Percentiles rank a stretch among this genome's conserved stretches.
Evolutionary conservation across 2,888 invertebrate species (phyloP).

Genomic region (Phortica magna): DNA sequence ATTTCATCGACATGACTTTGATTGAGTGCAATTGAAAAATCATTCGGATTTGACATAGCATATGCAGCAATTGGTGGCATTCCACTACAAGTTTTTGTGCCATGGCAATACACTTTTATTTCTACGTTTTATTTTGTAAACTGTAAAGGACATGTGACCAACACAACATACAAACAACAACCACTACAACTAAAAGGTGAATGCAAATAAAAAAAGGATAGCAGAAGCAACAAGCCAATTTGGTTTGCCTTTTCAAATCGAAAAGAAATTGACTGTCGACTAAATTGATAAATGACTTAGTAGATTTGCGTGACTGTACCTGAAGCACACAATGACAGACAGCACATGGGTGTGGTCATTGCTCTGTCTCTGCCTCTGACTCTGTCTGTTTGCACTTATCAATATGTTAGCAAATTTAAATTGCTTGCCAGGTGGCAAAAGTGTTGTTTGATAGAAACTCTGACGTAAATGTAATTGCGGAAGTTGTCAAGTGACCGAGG

Average conservation of each 20-base stretch:
- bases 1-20: constrained; percentile 55
- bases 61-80: constrained; percentile 60
- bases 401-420: constrained; percentile 17
- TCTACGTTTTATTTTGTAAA: constrained; percentile 54
- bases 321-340: not conserved
- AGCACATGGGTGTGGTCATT: no score
- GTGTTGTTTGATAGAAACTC: not conserved
- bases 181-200: constrained; percentile 7
- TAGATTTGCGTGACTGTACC: constrained; percentile 53
- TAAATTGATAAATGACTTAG: constrained; percentile 73
- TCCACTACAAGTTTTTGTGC: constrained; percentile 32
- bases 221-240: constrained; percentile 52
- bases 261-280: constrained; percentile 75
- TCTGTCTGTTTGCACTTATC: constrained; percentile 7
- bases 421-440: not conserved
- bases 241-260: constrained; percentile 60
- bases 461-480: constrained; percentile 6
- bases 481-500: constrained; percentile 8
- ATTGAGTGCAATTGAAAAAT: constrained; percentile 61
- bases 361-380: no score
- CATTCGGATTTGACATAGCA: constrained; percentile 64
- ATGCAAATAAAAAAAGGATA: constrained; percentile 43
- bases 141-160: constrained; percentile 13
- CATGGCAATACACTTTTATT: constrained; percentile 43
- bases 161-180: constrained; percentile 5